phyloP scores from a whole-genome alignment of 2,888 invertebrate genomes.

The Amphipyra tragopoginis region DNA sequence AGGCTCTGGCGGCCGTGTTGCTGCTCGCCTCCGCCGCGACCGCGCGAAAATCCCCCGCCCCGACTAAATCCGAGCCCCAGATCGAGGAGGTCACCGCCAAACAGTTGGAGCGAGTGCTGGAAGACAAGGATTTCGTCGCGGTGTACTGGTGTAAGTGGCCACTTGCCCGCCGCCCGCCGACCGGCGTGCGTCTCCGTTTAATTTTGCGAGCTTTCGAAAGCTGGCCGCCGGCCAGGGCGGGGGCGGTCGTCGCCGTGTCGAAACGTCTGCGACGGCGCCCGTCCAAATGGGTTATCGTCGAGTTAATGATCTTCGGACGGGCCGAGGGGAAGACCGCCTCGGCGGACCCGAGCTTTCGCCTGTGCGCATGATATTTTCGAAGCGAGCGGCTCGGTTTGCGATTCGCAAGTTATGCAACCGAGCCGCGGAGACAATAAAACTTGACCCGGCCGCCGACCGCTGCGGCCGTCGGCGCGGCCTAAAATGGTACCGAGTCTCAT shows the following conservation, averaged over 20 bases:
- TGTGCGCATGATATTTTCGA: constrained; percentile 80
- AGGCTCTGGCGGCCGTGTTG: constrained; percentile 86
- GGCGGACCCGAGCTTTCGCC: constrained; percentile 58
- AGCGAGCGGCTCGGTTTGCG: constrained; percentile 73
- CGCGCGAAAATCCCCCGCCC: constrained; percentile 81
- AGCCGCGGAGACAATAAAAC: constrained; percentile 86
- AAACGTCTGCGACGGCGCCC: constrained; percentile 81
- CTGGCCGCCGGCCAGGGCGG: constrained; percentile 76
- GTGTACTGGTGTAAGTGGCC: constrained; percentile 98
- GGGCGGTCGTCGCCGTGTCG: constrained; percentile 75
- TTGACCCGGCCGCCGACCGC: constrained; percentile 82
- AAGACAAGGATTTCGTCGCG: constrained; percentile 98
- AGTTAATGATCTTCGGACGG: constrained; percentile 84
- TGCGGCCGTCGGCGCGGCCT: constrained; percentile 82
- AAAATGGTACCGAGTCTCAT: constrained; percentile 88
- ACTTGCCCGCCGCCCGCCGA: constrained; percentile 64
- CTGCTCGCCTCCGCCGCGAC: constrained; percentile 88
- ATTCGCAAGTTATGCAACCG: constrained; percentile 83
- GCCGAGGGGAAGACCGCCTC: constrained; percentile 69
- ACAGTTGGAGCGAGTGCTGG: constrained; percentile 96
- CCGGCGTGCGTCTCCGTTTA: constrained; percentile 72
- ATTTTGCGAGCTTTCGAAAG: constrained; percentile 70
- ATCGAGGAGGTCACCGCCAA: constrained; percentile 98
- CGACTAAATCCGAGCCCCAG: constrained; percentile 91
- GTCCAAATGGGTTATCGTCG: constrained; percentile 84